A percentile compares a stretch with the other conserved stretches of the same genome.
Conservation (phyloP, 2,888 invertebrate genomes). For the Monochamus alternatus region DNA sequence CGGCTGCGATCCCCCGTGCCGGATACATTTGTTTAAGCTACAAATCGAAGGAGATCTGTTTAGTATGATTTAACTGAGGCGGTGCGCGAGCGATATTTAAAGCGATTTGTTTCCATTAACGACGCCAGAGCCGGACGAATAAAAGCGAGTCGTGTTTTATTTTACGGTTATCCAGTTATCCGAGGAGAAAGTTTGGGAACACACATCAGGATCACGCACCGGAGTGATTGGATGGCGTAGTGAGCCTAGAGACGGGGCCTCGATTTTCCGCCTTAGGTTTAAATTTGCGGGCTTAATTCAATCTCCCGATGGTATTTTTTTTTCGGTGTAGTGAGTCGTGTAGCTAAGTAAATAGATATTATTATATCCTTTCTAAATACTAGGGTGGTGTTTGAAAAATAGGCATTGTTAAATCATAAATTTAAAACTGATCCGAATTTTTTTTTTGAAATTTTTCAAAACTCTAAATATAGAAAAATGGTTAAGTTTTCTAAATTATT, state of each 20-base stretch:
- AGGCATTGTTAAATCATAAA: too few relatives aligned
- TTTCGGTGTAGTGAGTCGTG: background rate
- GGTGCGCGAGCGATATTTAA: background rate
- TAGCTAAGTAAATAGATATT: background rate
- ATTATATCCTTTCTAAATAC: too few relatives aligned
- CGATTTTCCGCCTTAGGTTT: constrained; percentile 41
- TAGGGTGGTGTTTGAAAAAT: too few relatives aligned
- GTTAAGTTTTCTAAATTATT: too few relatives aligned
- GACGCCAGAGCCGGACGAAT: constrained; percentile 32
- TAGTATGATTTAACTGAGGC: constrained; percentile 5
- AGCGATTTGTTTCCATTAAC: background rate
- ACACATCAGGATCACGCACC: constrained; percentile 53
- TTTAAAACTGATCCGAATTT: too few relatives aligned
- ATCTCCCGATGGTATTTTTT: background rate
- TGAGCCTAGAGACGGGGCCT: constrained; percentile 6
- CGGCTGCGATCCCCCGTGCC: background rate
- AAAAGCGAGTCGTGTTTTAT: constrained; percentile 46
- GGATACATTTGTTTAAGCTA: constrained; percentile 18
- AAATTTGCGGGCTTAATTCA: background rate
- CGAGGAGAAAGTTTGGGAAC: constrained; percentile 50
- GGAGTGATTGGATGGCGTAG: constrained; percentile 40
- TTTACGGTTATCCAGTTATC: constrained; percentile 47
- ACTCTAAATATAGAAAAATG: too few relatives aligned
- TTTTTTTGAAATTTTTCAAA: too few relatives aligned
- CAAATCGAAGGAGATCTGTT: constrained; percentile 4